These are phyloP conservation scores for Trachelus troglodyta DNA, from an alignment of 2,888 invertebrate species.

Conservation along the genomic window DNA sequence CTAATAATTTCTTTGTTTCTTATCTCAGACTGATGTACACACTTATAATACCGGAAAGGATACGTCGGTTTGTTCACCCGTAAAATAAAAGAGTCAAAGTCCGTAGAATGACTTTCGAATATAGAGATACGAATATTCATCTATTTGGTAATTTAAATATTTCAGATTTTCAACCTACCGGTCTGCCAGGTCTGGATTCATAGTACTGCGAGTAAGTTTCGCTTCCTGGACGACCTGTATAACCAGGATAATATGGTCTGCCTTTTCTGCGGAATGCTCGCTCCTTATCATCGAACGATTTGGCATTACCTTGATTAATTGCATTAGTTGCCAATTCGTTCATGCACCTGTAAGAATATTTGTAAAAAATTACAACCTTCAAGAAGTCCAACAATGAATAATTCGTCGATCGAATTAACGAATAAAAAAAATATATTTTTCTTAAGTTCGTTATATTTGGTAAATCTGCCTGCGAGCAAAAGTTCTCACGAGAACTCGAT, in stretches of 20 bases:
- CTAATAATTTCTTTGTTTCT: not conserved
- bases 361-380: not conserved
- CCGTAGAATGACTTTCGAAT: not conserved
- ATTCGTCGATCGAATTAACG: not conserved
- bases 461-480: not conserved
- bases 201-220: not conserved
- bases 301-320: slow-evolving; percentile 25
- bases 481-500: not conserved
- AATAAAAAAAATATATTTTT: not conserved
- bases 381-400: not conserved
- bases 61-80: not conserved
- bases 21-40: not conserved
- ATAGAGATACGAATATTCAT: not conserved
- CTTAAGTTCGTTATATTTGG: not conserved
- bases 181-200: slow-evolving; percentile 9
- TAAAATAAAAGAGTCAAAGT: not conserved
- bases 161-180: not conserved
- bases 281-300: not conserved
- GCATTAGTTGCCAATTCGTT: slow-evolving; percentile 39
- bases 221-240: not conserved
- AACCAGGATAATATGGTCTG: not conserved
- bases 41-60: not conserved
- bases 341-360: slow-evolving; percentile 45
- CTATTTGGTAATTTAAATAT: not conserved
- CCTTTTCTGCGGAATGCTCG: slow-evolving; percentile 7